Evolutionary conservation across 1,140 invertebrate species (phyloP), one percentile per base, ranked within the genome.

Genomic region (Diorhabda sublineata): DNA sequence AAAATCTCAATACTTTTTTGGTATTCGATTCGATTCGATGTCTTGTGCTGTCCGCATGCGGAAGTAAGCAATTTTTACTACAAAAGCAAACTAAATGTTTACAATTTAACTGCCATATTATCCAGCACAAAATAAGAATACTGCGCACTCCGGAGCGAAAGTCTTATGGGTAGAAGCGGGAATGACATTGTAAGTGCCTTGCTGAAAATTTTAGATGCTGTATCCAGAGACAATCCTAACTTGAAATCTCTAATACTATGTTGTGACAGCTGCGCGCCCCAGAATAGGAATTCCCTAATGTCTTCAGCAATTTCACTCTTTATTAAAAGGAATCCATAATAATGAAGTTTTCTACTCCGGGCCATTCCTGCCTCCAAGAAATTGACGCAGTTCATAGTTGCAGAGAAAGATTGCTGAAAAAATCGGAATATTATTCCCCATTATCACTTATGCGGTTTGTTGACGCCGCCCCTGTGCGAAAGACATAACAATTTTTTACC

Each of bases 281-380:
- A 26, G 26, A 26, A 26, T 26, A 26, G 26, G 26, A 26, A 26
- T 76, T 11, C 74, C 75, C 3, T 72, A 75, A 73, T 78, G 44
- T 68, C 70, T 5, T 71, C 62, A 64, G 72, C 71, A 11, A 58
- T 76, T 8, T 7, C 60, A 41, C 9, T 72, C 61, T 73, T 78
- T 65, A 61, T 76, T 58, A 58, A 64, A 61, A 58, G 65, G 2
- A 45, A 76, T 61, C 58, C 67, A 66, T 78, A 43, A 74, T 68
- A 41, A 68, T 77, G 69, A 78, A 78, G 72, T 79, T 71, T 73
- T 76, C 74, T n/a, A 66, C 65, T 44, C 71, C 77, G 41, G 76
- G 76, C 44, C 75, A 79, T 65, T 72, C 71, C 8, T 69, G 67
- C 64, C 45, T 74, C 6, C 75, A 79, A 58, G 74, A 74, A 72